A percentile compares a stretch with the other conserved stretches of the same genome.
Conservation (phyloP, 1,140 invertebrate species). For the Dendroctonus ponderosae region DNA sequence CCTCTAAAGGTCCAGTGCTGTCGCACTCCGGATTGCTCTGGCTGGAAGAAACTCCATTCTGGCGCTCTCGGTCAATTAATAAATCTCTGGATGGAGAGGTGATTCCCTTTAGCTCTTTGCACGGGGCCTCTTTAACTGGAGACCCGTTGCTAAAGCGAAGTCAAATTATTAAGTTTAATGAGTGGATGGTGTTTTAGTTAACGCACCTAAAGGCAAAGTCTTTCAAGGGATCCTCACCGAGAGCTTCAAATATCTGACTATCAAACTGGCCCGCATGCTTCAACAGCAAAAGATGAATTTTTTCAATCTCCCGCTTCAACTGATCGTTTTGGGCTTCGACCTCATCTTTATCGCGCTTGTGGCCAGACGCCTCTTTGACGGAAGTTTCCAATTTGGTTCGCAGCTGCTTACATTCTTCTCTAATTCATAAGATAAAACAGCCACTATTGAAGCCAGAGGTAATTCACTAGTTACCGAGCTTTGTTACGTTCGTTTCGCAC, state of each 20-base stretch:
- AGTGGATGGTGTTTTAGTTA: not conserved
- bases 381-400: conserved; percentile 75
- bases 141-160: conserved; percentile 43
- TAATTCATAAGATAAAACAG: not conserved
- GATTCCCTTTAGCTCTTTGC: conserved; percentile 17
- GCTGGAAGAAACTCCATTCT: conserved; percentile 51
- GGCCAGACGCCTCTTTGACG: conserved; percentile 71
- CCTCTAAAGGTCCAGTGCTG: conserved; percentile 44
- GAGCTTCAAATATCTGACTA: conserved; percentile 53
- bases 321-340: conserved; percentile 78
- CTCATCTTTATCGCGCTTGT: conserved; percentile 79
- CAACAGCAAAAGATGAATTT: conserved; percentile 64
- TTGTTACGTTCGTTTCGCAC: conserved; percentile 82
- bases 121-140: conserved; percentile 44
- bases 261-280: conserved; percentile 69
- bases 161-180: not conserved
- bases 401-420: conserved; percentile 82
- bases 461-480: conserved; percentile 50
- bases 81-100: conserved; percentile 17
- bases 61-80: conserved; percentile 38
- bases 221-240: conserved; percentile 51
- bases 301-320: conserved; percentile 77
- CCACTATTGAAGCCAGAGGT: not conserved
- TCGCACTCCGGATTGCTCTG: conserved; percentile 45
- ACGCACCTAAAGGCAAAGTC: conserved; percentile 47